Base-by-base conservation (phyloP, 2,113 vertebrate species). In the Eulemur macaco region DNA sequence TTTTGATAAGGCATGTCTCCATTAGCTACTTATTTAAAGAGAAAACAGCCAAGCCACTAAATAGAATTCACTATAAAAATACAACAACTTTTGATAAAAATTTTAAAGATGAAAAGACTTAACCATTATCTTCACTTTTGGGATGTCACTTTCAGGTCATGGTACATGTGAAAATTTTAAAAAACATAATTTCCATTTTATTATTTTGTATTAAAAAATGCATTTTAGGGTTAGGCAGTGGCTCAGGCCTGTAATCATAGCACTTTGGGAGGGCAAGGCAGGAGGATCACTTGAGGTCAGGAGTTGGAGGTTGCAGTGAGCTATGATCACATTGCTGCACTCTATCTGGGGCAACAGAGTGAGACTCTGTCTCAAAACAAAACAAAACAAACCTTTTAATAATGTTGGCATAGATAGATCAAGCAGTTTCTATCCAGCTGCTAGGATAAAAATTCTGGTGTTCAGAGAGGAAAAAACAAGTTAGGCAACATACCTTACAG, bases 181-280 rank as follows among this genome's bases (percentile, higher is more conserved):
- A 96, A 96, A 66, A 39, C 10, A 50, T 45, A 81, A 86, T 80
- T 90, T 84, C 25, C 47, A 47, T 64, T 8, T 86, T 86, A 90
- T 66, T 82, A 76, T 17, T 20, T 15, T 86, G 17, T 29, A 82
- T 68, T 68, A 86, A 58, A 66, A 68, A 81, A 64, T 63, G 13
- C 29, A 6, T 64, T 64, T 31, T 34, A 64, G 63, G 31, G 27
- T 31, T 10, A 27, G 27, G 60, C 12, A 4, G 60, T 29, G 60
- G 60, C 60, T 63, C 60, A 63, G 27, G 10, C 60, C 60, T 63
- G 60, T 63, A 63, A 10, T 63, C 27, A 11, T 29, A 63, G 60
- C 58, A 25, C 25, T 60, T 60, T 60, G 58, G 60, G 60, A 63
- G 60, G 25, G 27, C 25, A 11, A 29, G 60, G 60, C 60, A 63